Conservation (phyloP, 2,797 vertebrate species). For the Hemibagrus guttatus region DNA sequence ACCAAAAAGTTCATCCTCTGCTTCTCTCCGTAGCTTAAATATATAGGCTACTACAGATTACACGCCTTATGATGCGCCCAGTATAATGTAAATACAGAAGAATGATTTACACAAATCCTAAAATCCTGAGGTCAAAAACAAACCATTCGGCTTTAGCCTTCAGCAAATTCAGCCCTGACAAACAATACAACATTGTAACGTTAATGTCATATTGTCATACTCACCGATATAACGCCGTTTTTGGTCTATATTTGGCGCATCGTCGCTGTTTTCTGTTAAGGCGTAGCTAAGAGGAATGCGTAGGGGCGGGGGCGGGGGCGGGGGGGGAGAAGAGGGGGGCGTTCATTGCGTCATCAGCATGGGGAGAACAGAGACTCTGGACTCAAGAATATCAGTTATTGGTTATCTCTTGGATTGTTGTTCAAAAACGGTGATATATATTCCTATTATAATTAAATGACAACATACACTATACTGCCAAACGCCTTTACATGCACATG, state of each 20-base stretch:
- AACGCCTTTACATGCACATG: too few relatives aligned
- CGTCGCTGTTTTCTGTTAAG: neutral
- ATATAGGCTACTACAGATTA: neutral
- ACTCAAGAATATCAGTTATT: neutral
- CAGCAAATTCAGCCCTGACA: neutral
- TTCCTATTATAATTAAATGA: too few relatives aligned
- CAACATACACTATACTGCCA: too few relatives aligned
- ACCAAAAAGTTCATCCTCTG: too few relatives aligned
- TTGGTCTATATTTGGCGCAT: neutral
- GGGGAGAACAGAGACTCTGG: neutral
- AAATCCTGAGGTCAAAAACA: neutral
- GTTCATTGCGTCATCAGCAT: neutral
- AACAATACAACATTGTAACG: neutral
- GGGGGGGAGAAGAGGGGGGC: accelerated
- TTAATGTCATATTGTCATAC: neutral
- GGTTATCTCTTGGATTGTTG: too few relatives aligned
- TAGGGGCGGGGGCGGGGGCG: neutral
- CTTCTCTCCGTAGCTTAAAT: neutral
- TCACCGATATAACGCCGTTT: neutral
- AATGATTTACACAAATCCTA: neutral
- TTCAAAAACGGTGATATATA: too few relatives aligned
- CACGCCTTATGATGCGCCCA: neutral
- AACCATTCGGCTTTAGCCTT: neutral
- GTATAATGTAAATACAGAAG: neutral
- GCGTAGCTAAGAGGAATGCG: neutral